Percentiles rank a stretch among this genome's conserved stretches.
These are phyloP conservation scores for Puma concolor DNA, from an alignment of 2,113 vertebrate species.

Conservation along the genomic window DNA sequence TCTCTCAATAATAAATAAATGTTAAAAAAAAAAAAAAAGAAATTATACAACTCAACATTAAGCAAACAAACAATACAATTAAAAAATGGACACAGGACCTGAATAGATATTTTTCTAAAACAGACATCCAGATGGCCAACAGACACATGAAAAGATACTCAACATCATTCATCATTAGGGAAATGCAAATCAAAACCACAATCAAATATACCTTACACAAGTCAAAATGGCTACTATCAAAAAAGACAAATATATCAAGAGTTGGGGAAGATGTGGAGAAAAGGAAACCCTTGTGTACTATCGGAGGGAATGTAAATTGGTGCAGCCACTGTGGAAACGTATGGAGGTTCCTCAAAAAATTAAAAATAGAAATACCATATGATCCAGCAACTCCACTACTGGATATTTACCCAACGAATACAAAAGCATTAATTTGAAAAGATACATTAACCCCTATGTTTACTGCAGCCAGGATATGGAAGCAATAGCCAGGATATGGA, in stretches of 20 bases:
- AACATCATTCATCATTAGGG: background rate
- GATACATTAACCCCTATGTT: background rate
- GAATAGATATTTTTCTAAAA: background rate
- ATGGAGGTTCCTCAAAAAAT: background rate
- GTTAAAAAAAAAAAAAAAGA: background rate
- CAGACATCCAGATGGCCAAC: background rate
- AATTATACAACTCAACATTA: background rate
- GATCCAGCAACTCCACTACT: background rate
- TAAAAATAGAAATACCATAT: background rate
- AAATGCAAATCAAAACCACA: background rate
- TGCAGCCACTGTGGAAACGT: background rate
- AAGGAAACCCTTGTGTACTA: background rate
- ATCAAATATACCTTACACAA: background rate
- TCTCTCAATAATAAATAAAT: too few relatives aligned
- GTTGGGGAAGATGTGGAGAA: background rate
- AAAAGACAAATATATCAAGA: background rate
- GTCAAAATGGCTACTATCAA: background rate
- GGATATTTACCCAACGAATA: background rate
- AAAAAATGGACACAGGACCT: background rate
- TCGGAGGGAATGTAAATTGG: background rate
- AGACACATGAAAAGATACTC: background rate
- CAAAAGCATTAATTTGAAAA: background rate
- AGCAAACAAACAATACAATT: background rate
- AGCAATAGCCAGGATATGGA: background rate
- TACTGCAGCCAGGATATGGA: background rate